Conservation (phyloP, 2,113 vertebrate species). For the Eleginops maclovinus region DNA sequence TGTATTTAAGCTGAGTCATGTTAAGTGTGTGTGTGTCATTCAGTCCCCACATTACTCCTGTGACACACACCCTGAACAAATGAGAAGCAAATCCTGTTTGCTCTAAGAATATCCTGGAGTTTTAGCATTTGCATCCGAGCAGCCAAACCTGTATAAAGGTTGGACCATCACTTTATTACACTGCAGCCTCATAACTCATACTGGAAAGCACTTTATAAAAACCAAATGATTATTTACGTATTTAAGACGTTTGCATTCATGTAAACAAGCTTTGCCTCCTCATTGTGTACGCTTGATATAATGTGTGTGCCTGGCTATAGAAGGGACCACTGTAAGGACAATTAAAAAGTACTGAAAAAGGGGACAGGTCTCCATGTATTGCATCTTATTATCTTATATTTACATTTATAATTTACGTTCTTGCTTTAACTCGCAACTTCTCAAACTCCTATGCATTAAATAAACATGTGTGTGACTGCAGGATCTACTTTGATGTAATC, state of each 20-base stretch:
- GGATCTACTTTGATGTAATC: background rate
- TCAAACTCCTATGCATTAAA: no score
- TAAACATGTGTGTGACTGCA: no score
- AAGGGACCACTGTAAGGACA: no score
- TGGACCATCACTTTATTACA: background rate
- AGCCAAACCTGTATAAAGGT: background rate
- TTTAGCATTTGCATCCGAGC: background rate
- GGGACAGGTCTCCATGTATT: no score
- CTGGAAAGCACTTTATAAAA: background rate
- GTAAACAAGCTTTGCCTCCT: background rate
- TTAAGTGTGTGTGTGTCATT: background rate
- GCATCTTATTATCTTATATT: no score
- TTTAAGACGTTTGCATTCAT: background rate
- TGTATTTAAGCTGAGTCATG: conserved; percentile 1
- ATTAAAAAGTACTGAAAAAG: no score
- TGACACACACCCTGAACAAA: conserved; percentile 8
- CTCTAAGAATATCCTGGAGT: conserved; percentile 39
- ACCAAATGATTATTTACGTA: background rate
- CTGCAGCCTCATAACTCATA: background rate
- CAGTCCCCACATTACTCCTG: background rate
- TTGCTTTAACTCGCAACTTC: no score
- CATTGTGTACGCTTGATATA: no score
- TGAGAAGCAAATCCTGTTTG: conserved; percentile 60
- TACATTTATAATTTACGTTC: no score
- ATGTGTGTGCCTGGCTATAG: no score